A percentile compares a stretch with the other conserved stretches of the same genome.
These are phyloP conservation scores for Anolis sagrei DNA, from an alignment of 2,113 vertebrate species.

Conservation along the genomic window DNA sequence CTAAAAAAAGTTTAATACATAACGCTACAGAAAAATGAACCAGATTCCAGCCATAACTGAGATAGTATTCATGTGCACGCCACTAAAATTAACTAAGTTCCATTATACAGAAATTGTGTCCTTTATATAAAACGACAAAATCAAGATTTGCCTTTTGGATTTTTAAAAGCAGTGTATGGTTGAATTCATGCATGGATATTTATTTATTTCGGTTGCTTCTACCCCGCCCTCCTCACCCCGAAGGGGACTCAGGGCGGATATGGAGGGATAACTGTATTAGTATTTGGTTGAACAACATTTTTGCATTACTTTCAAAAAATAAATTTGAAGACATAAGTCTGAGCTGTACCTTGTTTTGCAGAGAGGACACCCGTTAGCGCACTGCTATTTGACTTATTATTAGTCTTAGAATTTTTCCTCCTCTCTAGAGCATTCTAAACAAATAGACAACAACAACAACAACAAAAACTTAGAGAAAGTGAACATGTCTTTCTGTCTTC, in stretches of 20 bases:
- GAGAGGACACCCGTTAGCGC: conserved; percentile 94
- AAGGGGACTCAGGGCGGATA: too few relatives aligned
- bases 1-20: background rate
- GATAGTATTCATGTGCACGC: background rate
- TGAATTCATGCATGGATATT: too few relatives aligned
- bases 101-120: too few relatives aligned
- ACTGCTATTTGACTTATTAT: conserved; percentile 85
- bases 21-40: background rate
- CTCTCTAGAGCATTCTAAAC: conserved; percentile 91
- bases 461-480: conserved; percentile 35
- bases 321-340: conserved; percentile 21
- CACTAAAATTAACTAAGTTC: background rate
- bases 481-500: too few relatives aligned
- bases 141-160: too few relatives aligned
- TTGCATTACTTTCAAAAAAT: background rate
- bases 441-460: conserved; percentile 25
- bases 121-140: too few relatives aligned
- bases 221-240: too few relatives aligned
- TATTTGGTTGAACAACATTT: background rate
- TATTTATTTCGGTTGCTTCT: too few relatives aligned
- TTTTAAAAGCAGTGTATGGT: too few relatives aligned
- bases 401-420: conserved; percentile 86
- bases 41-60: background rate
- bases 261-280: background rate
- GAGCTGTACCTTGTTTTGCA: conserved; percentile 92